Evolutionary conservation across 2,888 invertebrate species (phyloP).

Genomic region (Mechanitis messenoides): DNA sequence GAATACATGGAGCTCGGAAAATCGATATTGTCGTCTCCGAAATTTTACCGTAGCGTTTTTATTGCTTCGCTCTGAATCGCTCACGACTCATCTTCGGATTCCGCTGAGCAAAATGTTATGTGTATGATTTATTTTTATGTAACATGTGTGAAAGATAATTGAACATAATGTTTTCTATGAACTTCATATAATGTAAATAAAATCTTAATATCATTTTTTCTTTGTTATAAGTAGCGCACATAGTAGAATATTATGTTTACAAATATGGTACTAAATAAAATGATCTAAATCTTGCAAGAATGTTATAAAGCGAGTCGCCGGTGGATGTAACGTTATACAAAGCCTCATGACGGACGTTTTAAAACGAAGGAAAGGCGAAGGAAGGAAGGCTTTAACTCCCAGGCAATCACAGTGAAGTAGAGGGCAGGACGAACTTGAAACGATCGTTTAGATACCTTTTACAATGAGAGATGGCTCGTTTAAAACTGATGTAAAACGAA

Average conservation of each 20-base stretch:
- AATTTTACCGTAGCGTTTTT: slow-evolving; percentile 55
- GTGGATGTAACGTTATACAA: slow-evolving; percentile 35
- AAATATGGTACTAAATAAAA: background rate
- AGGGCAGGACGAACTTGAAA: slow-evolving; percentile 28
- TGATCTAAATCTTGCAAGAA: slow-evolving; percentile 11
- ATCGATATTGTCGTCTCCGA: slow-evolving; percentile 68
- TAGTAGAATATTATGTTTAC: background rate
- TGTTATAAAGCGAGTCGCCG: slow-evolving; percentile 20
- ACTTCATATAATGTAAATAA: no score
- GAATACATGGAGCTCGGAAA: slow-evolving; percentile 65
- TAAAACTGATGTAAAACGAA: slow-evolving; percentile 21
- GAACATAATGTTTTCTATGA: no score
- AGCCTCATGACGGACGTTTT: slow-evolving; percentile 39
- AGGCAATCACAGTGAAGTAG: slow-evolving; percentile 27
- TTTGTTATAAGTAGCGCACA: no score
- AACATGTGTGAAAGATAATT: no score
- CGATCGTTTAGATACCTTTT: slow-evolving; percentile 30
- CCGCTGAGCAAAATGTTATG: slow-evolving; percentile 19
- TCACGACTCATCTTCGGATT: slow-evolving; percentile 34
- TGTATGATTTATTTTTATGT: background rate
- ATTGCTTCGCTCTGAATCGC: slow-evolving; percentile 39
- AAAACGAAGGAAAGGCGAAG: slow-evolving; percentile 29
- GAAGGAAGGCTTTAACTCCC: slow-evolving; percentile 23
- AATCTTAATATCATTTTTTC: no score
- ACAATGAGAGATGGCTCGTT: slow-evolving; percentile 19